Evolutionary conservation across 2,113 vertebrate genomes (phyloP).

Genomic region (Pterocles orientalis): DNA sequence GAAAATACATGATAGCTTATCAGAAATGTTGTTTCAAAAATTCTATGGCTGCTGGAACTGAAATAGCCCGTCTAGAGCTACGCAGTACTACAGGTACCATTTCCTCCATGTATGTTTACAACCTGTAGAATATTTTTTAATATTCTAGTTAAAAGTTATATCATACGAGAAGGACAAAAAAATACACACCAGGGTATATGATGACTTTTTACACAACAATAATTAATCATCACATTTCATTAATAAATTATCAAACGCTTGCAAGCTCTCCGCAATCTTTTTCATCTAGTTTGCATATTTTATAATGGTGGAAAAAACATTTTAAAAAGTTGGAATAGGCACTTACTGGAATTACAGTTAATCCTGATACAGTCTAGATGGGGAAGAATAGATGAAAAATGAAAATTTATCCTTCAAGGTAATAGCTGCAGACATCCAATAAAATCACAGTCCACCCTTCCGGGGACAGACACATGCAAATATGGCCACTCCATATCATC

Average conservation of each 20-base stretch:
- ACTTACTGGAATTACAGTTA: slow-evolving; percentile 99
- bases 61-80: neutral
- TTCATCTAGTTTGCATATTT: slow-evolving; percentile 75
- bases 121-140: neutral
- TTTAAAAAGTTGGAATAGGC: slow-evolving; percentile 93
- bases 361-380: slow-evolving; percentile 99
- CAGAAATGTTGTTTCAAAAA: neutral
- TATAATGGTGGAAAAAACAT: slow-evolving; percentile 85
- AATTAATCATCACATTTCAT: slow-evolving; percentile 66
- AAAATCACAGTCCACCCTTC: slow-evolving; percentile 98
- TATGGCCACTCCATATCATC: slow-evolving; percentile 84
- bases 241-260: slow-evolving; percentile 57
- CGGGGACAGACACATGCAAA: slow-evolving; percentile 98
- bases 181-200: neutral
- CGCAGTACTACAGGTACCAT: neutral
- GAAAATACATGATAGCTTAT: neutral
- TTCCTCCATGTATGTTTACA: neutral
- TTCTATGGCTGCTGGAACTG: neutral
- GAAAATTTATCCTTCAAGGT: slow-evolving; percentile 99
- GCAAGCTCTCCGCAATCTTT: slow-evolving; percentile 47
- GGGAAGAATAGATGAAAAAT: slow-evolving; percentile 99
- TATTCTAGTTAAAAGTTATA: neutral
- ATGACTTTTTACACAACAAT: slow-evolving; percentile 80
- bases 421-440: slow-evolving; percentile 99
- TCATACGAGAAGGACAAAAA: neutral